phyloP scores from a whole-genome alignment of 2,113 vertebrate genomes.

The Garra rufa region DNA sequence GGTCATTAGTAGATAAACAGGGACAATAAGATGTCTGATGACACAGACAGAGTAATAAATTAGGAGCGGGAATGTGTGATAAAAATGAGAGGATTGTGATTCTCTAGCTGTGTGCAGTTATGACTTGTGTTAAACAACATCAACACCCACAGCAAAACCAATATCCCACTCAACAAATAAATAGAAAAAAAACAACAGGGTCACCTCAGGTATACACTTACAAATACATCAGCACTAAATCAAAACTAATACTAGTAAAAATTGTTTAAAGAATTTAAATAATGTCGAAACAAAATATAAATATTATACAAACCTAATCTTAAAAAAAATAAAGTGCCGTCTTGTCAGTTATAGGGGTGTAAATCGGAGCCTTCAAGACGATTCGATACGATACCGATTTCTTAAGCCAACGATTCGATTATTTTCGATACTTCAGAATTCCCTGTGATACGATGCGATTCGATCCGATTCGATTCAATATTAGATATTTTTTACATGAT shows the following conservation, averaged over 20 bases:
- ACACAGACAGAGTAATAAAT: conserved; percentile 24
- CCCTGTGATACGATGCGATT: too few species aligned
- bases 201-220: background rate
- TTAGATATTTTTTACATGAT: too few species aligned
- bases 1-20: background rate
- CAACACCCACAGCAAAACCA: background rate
- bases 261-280: background rate
- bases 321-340: too few species aligned
- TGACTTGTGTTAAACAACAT: background rate
- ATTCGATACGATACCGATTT: too few species aligned
- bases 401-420: too few species aligned
- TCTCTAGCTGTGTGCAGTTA: conserved; percentile 9
- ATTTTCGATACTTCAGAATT: too few species aligned
- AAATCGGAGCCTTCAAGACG: too few species aligned
- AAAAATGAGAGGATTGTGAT: background rate
- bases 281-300: background rate
- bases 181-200: background rate
- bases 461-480: too few species aligned
- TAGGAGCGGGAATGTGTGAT: background rate
- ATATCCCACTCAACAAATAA: background rate
- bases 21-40: conserved; percentile 3
- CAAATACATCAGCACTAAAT: background rate
- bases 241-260: background rate
- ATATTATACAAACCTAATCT: too few species aligned
- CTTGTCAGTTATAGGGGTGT: too few species aligned